Evolutionary conservation across 2,113 vertebrate genomes (phyloP).

Genomic region (Anguilla rostrata): DNA sequence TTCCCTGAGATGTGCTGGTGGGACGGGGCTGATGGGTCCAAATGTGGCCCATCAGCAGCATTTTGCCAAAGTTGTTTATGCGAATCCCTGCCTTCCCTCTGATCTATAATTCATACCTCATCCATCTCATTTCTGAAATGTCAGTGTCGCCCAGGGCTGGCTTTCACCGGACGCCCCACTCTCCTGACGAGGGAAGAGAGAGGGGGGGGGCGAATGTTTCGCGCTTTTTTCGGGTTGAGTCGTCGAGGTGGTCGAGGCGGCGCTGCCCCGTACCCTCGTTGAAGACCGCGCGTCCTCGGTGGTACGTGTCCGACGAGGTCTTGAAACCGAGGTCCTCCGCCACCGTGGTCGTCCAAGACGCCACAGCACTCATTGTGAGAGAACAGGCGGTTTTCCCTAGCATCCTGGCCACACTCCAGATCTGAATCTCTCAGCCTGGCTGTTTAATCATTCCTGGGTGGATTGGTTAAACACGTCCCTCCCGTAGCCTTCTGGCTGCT

Average conservation of each 20-base stretch:
- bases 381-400: background rate
- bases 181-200: background rate
- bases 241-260: background rate
- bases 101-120: conserved; percentile 45
- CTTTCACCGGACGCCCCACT: background rate
- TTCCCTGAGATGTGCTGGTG: background rate
- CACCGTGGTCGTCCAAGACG: too few species aligned
- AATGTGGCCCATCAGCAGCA: background rate
- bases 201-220: background rate
- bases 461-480: background rate
- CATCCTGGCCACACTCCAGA: background rate
- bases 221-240: background rate
- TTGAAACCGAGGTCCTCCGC: background rate
- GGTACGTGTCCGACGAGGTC: background rate
- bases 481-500: background rate
- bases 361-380: background rate
- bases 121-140: conserved; percentile 47
- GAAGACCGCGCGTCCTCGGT: background rate
- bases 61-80: conserved; percentile 10
- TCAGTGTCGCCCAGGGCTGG: conserved; percentile 26
- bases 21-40: background rate
- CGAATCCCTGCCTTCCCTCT: conserved; percentile 27
- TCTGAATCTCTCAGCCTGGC: background rate
- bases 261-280: background rate
- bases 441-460: background rate